Evolutionary conservation across 64 coral and sea anemone species (phyloP).

Genomic region (Pachyseris speciosa): DNA sequence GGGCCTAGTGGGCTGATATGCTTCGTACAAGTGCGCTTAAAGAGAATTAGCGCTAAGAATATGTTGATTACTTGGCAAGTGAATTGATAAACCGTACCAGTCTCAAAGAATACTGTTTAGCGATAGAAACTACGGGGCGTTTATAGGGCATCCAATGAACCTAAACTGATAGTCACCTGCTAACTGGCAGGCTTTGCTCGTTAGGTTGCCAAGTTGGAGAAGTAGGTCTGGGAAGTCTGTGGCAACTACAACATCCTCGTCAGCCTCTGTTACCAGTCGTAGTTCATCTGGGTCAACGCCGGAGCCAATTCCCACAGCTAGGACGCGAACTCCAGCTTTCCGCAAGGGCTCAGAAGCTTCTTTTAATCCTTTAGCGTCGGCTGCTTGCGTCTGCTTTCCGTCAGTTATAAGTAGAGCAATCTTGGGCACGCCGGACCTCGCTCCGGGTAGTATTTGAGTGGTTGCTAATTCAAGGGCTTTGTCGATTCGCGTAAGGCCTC

Average conservation of each 20-base stretch:
- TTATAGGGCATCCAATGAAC: neutral
- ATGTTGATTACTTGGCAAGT: too few species aligned
- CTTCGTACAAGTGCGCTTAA: too few species aligned
- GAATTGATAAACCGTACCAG: too few species aligned
- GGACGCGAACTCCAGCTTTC: slow-evolving; percentile 18
- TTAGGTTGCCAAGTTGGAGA: neutral
- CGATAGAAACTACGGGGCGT: too few species aligned
- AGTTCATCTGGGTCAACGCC: slow-evolving; percentile 22
- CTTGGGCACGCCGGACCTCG: slow-evolving; percentile 43
- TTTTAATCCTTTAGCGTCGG: neutral
- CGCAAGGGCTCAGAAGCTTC: neutral
- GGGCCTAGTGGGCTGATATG: too few species aligned
- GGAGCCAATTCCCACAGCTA: slow-evolving; percentile 39
- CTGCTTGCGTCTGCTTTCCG: neutral
- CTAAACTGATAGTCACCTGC: neutral
- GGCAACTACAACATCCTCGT: slow-evolving; percentile 24
- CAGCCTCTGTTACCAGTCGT: neutral
- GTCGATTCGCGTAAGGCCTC: slow-evolving; percentile 74
- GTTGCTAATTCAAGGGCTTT: slow-evolving; percentile 30
- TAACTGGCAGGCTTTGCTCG: neutral
- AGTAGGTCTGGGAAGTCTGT: slow-evolving; percentile 3
- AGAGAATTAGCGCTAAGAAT: too few species aligned
- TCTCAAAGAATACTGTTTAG: too few species aligned
- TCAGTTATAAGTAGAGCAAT: slow-evolving; percentile 60
- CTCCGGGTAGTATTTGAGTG: slow-evolving; percentile 38